These are phyloP conservation scores for Drosophila virilis DNA, from an alignment of 1,140 invertebrate species.

Conservation along the genomic window DNA sequence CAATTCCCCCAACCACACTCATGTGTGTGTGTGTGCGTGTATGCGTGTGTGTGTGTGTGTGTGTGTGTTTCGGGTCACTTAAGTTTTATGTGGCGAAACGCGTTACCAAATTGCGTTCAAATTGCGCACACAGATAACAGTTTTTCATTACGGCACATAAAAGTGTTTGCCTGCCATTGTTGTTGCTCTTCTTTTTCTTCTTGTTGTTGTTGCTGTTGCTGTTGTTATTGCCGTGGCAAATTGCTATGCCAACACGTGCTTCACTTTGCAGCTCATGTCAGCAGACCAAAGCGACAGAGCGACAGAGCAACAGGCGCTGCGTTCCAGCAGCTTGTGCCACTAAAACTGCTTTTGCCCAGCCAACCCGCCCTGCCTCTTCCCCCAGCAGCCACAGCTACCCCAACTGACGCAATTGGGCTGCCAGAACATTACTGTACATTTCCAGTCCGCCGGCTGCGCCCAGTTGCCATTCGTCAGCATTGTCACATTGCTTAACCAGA, in stretches of 20 bases:
- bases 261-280: conserved; percentile 77
- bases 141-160: conserved; percentile 82
- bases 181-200: conserved; percentile 18
- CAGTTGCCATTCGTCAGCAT: conserved; percentile 29
- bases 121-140: conserved; percentile 81
- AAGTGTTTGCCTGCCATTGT: conserved; percentile 54
- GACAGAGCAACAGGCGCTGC: conserved; percentile 59
- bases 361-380: conserved; percentile 3
- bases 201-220: conserved; percentile 37
- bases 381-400: neutral
- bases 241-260: conserved; percentile 80
- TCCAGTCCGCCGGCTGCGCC: conserved; percentile 12
- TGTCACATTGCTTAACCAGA: conserved; percentile 44
- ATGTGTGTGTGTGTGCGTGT: conserved; percentile 17
- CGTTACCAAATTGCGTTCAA: conserved; percentile 82
- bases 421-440: neutral
- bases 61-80: conserved; percentile 77
- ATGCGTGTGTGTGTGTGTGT: conserved; percentile 36
- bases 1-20: conserved; percentile 1
- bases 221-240: conserved; percentile 54
- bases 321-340: conserved; percentile 48
- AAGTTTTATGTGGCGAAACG: conserved; percentile 81
- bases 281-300: conserved; percentile 27
- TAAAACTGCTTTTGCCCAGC: conserved; percentile 41
- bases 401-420: neutral